Percentiles rank a stretch among this genome's conserved stretches.
Conservation (phyloP, 1,140 invertebrate genomes). For the Drosophila novamexicana region DNA sequence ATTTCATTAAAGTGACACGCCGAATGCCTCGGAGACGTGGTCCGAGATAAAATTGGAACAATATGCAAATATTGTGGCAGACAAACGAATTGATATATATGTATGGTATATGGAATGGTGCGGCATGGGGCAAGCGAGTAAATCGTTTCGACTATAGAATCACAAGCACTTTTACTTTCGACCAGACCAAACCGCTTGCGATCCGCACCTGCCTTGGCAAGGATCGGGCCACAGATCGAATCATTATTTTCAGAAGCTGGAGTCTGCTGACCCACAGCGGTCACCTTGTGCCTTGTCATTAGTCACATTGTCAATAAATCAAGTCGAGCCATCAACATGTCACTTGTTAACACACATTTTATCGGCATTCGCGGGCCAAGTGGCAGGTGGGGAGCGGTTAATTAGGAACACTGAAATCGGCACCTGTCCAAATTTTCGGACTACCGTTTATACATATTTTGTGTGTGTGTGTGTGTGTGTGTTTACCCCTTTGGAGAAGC, state of each 20-base stretch:
- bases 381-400: not conserved
- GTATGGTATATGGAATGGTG: slow-evolving; percentile 12
- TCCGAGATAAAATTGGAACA: slow-evolving; percentile 72
- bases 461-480: not conserved
- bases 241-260: not conserved
- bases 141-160: slow-evolving; percentile 8
- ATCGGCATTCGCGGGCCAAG: not conserved
- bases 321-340: slow-evolving; percentile 66
- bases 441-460: slow-evolving; percentile 27
- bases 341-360: slow-evolving; percentile 74
- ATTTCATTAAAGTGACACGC: slow-evolving; percentile 32
- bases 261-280: slow-evolving; percentile 52
- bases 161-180: slow-evolving; percentile 50
- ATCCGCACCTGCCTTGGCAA: not conserved
- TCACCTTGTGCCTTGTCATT: slow-evolving; percentile 58
- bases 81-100: slow-evolving; percentile 35
- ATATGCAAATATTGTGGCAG: slow-evolving; percentile 66
- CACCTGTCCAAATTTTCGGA: slow-evolving; percentile 56
- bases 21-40: slow-evolving; percentile 33
- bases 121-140: not conserved
- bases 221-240: not conserved
- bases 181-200: slow-evolving; percentile 4
- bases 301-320: slow-evolving; percentile 62
- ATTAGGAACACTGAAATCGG: slow-evolving; percentile 19
- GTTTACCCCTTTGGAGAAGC: not conserved